Evolutionary conservation across 2,797 vertebrate species (phyloP).

Genomic region (Alauda arvensis): DNA sequence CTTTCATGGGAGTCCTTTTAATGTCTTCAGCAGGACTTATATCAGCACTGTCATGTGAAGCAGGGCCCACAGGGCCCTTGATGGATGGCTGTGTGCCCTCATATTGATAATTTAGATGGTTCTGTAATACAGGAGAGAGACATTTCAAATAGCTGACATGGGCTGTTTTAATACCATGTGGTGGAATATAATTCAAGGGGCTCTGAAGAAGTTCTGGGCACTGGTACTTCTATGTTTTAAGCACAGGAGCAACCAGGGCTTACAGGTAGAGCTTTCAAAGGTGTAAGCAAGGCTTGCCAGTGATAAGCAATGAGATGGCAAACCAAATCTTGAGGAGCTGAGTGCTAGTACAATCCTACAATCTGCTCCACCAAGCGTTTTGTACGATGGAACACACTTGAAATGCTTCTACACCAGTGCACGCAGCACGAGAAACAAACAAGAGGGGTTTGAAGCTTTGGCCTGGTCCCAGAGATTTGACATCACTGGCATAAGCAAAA

Average conservation of each 20-base stretch:
- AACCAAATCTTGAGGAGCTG: neutral
- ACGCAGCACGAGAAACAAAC: rapidly evolving
- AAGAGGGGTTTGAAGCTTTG: neutral
- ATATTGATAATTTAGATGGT: neutral
- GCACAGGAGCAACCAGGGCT: neutral
- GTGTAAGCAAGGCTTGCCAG: neutral
- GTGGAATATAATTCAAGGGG: neutral
- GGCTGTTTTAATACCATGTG: neutral
- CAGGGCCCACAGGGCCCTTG: neutral
- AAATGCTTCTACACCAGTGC: neutral
- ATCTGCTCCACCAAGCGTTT: neutral
- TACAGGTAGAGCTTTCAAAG: neutral
- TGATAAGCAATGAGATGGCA: neutral
- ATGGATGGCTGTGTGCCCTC: neutral
- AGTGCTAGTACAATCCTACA: neutral
- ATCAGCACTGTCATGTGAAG: neutral
- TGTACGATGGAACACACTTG: neutral
- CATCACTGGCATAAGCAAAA: neutral
- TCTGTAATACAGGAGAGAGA: neutral
- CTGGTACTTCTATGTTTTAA: neutral
- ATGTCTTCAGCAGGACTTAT: neutral
- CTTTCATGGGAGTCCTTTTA: neutral
- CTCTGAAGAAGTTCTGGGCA: neutral
- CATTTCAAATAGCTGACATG: neutral
- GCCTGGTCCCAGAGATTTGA: neutral